Evolutionary conservation across 1,140 invertebrate genomes (phyloP), one percentile per base, ranked within the genome.

Genomic region (Drosophila albomicans): DNA sequence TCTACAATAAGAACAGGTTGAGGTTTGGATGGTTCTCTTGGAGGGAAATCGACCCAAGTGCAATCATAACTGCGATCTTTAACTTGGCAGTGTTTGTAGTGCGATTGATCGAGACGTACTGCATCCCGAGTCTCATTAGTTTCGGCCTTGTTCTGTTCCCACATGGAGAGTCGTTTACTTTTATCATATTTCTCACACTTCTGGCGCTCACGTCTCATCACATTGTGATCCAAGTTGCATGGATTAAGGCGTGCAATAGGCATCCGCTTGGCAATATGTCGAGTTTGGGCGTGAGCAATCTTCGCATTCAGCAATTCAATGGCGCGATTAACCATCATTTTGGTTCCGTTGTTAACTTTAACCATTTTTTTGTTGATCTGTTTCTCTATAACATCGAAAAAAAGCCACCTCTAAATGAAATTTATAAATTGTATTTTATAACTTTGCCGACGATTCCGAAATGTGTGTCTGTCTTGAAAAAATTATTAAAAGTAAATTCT

Each of bases 121-220:
- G 2, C 15, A 1, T 57, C 38, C 5, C 49, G 4, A 1, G n/a
- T 6, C 0, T 20, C 2, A 3, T 7, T 32, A 0, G 15, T 0
- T 1, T 51, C n/a, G 3, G 16, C 6, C 0, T 49, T 66, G 2
- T 63, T 41, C 52, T 75, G 78, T 32, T 88, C 67, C 84, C 84
- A 88, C 80, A 85, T 85, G 5, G 84, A 89, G 0, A 73, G 74
- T 13, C 20, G 46, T 11, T 88, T 88, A 46, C 61, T 78, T 4
- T 35, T 52, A 8, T 78, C 11, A 38, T 85, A 88, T 2, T 30
- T 30, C 1, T 73, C 41, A 0, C 43, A 25, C 13, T 80, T 84
- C 8, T 81, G 38, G 1, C 70, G 77, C 5, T 88, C 81, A 3
- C 45, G 62, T 25, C 59, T 1, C 1, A 46, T 0, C 6, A 57